Conservation (phyloP, 2,888 invertebrate species). For the Steinernema hermaphroditum region DNA sequence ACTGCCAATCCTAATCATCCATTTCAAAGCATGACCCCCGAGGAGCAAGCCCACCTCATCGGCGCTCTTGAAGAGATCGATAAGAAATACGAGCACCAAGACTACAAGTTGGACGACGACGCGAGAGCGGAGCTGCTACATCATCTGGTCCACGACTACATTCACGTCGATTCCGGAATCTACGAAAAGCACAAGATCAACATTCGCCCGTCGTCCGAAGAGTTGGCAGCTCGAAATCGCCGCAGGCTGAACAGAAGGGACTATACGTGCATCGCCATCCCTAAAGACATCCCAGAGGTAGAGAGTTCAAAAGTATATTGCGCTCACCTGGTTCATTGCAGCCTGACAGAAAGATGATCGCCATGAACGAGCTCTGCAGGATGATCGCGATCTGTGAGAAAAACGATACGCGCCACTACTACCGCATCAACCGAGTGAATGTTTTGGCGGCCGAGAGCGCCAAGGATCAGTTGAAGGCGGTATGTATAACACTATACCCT, state of each 20-base stretch:
- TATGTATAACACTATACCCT: too few species aligned
- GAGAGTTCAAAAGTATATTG: neutral
- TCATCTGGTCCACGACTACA: constrained; percentile 26
- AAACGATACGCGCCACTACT: constrained; percentile 24
- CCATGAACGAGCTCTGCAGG: constrained; percentile 22
- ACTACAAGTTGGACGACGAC: neutral
- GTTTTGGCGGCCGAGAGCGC: neutral
- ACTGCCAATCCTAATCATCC: neutral
- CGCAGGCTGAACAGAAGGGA: neutral
- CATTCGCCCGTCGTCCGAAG: neutral
- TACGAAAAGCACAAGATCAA: neutral
- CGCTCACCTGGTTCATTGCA: neutral
- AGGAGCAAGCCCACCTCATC: neutral
- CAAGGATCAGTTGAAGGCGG: constrained; percentile 21
- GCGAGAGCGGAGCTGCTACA: constrained; percentile 1
- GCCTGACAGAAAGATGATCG: neutral
- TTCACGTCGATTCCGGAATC: neutral
- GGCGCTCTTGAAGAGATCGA: constrained; percentile 4
- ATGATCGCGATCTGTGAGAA: constrained; percentile 18
- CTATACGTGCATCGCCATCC: constrained; percentile 2
- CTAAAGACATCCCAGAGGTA: neutral
- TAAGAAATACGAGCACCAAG: constrained; percentile 1
- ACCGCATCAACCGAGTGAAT: constrained; percentile 13
- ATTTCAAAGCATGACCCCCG: neutral
- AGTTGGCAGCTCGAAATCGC: constrained; percentile 7